These are phyloP conservation scores for Aphrophora alni DNA, from an alignment of 2,888 invertebrate genomes.

Conservation along the genomic window DNA sequence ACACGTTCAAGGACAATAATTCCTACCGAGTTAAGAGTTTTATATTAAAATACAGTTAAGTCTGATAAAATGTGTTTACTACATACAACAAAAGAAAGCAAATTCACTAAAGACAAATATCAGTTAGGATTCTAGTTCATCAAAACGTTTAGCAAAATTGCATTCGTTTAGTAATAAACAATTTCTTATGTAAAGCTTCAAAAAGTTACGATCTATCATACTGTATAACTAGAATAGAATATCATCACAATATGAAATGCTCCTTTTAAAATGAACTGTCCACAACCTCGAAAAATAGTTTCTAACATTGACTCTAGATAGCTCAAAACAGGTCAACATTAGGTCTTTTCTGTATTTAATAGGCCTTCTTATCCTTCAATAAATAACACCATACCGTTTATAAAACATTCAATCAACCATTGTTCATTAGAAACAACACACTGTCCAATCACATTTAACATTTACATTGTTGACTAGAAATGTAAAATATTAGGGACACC, in stretches of 20 bases:
- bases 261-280: slow-evolving; percentile 34
- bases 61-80: slow-evolving; percentile 39
- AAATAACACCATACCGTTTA: slow-evolving; percentile 28
- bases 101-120: slow-evolving; percentile 40
- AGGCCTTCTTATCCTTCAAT: slow-evolving; percentile 34
- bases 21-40: slow-evolving; percentile 23
- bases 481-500: background rate
- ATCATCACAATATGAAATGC: slow-evolving; percentile 42
- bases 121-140: slow-evolving; percentile 39
- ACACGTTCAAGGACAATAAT: slow-evolving; percentile 39
- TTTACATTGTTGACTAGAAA: background rate
- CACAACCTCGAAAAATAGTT: slow-evolving; percentile 40
- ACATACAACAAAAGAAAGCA: slow-evolving; percentile 41
- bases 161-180: slow-evolving; percentile 39
- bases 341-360: background rate
- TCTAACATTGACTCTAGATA: slow-evolving; percentile 15
- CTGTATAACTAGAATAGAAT: slow-evolving; percentile 43
- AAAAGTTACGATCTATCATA: slow-evolving; percentile 39
- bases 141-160: slow-evolving; percentile 42
- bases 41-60: slow-evolving; percentile 37
- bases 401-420: slow-evolving; percentile 34
- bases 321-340: background rate
- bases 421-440: slow-evolving; percentile 26
- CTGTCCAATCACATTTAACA: slow-evolving; percentile 17
- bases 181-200: slow-evolving; percentile 41